phyloP scores from a whole-genome alignment of 2,113 vertebrate species.

The Dissostichus mawsoni region DNA sequence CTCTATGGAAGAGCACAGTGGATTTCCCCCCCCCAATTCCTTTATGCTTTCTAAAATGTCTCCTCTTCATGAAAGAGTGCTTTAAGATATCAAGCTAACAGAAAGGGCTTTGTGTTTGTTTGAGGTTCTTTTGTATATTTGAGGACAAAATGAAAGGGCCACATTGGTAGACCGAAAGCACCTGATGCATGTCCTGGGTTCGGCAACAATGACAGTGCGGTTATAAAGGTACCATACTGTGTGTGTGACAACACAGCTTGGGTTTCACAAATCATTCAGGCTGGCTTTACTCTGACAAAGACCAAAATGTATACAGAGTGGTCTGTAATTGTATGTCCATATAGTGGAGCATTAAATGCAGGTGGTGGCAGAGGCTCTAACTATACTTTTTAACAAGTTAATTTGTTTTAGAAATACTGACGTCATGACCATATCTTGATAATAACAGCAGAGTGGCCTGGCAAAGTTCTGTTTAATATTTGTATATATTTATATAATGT shows the following conservation, averaged over 20 bases:
- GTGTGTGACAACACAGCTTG: constrained; percentile 16
- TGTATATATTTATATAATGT: constrained; percentile 1
- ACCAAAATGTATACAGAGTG: not conserved
- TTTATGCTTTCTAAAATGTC: constrained; percentile 33
- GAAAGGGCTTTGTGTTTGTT: constrained; percentile 41
- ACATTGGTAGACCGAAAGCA: constrained; percentile 38
- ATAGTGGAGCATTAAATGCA: not conserved
- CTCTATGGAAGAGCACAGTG: constrained; percentile 1
- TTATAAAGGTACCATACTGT: constrained; percentile 23
- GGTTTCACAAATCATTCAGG: constrained; percentile 33
- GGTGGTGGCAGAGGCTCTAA: not conserved
- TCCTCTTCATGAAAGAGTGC: constrained; percentile 14
- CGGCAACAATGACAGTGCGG: constrained; percentile 51
- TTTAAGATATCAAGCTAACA: constrained; percentile 19
- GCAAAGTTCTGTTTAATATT: not conserved
- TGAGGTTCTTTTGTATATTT: constrained; percentile 54
- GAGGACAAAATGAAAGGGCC: constrained; percentile 35
- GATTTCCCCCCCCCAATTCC: not conserved
- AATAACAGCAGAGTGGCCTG: not conserved
- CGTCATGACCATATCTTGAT: no score
- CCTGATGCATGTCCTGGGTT: constrained; percentile 37
- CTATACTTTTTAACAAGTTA: not conserved
- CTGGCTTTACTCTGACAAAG: constrained; percentile 12
- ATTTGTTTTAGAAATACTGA: not conserved
- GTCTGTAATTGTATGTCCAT: constrained; percentile 4